phyloP scores from a whole-genome alignment of 1,140 invertebrate genomes.

The Drosophila bocqueti region DNA sequence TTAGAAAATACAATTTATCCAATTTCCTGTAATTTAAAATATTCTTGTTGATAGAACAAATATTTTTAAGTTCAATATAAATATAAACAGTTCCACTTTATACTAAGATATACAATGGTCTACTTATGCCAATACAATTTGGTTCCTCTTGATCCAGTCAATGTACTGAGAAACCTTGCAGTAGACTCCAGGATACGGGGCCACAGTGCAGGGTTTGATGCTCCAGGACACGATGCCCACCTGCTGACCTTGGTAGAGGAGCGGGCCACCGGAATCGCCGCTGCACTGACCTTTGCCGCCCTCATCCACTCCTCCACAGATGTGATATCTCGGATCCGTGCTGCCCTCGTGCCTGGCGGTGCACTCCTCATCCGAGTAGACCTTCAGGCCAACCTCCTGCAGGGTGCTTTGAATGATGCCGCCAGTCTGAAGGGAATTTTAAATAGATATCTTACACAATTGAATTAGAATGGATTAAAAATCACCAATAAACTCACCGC shows the following conservation, averaged over 20 bases:
- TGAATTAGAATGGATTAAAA: neutral
- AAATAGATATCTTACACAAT: neutral
- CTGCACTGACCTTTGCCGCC: slow-evolving; percentile 86
- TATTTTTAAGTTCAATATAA: neutral
- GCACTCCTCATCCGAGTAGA: slow-evolving; percentile 84
- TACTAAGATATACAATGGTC: neutral
- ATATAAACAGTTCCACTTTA: neutral
- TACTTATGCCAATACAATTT: slow-evolving; percentile 63
- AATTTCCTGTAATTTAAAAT: neutral
- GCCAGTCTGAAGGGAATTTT: slow-evolving; percentile 65
- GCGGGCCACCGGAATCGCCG: slow-evolving; percentile 85
- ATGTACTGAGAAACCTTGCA: slow-evolving; percentile 85
- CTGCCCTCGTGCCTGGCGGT: slow-evolving; percentile 46
- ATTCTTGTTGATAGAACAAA: neutral
- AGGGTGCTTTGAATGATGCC: slow-evolving; percentile 70
- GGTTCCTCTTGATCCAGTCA: slow-evolving; percentile 84
- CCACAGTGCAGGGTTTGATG: slow-evolving; percentile 84
- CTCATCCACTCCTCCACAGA: slow-evolving; percentile 84
- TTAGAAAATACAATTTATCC: neutral
- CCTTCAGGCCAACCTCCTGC: slow-evolving; percentile 81
- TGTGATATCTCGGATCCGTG: slow-evolving; percentile 67
- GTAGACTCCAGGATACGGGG: slow-evolving; percentile 85
- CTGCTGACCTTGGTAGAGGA: slow-evolving; percentile 72
- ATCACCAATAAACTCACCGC: slow-evolving; percentile 39
- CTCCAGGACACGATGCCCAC: slow-evolving; percentile 86